Percentiles rank a stretch among this genome's conserved stretches.
Evolutionary conservation across 1,140 invertebrate species (phyloP).

Genomic region (Cydia pomonella): DNA sequence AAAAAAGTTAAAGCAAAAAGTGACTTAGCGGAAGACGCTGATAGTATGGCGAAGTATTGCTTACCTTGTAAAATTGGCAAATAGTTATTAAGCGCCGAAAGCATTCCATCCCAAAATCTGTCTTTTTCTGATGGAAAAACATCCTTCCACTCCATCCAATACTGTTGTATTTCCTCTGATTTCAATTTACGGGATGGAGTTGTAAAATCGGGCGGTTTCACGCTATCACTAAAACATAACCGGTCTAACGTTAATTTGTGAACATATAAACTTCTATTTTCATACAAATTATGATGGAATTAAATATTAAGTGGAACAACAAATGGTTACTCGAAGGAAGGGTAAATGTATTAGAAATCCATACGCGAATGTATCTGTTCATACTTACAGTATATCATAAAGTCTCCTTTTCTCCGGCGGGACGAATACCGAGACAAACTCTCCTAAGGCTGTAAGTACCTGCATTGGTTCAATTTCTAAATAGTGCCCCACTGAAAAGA

Average conservation of each 20-base stretch:
- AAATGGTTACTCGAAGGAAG: background rate
- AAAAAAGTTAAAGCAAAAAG: no score
- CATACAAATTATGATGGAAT: no score
- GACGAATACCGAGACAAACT: conserved; percentile 79
- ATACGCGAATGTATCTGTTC: background rate
- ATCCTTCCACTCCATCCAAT: conserved; percentile 68
- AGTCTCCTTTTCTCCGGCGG: conserved; percentile 65
- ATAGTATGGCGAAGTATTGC: background rate
- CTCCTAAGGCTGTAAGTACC: conserved; percentile 80
- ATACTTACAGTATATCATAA: conserved; percentile 63
- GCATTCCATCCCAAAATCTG: conserved; percentile 68
- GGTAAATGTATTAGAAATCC: no score
- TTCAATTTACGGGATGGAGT: conserved; percentile 64
- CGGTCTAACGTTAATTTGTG: no score
- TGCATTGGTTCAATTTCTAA: conserved; percentile 81
- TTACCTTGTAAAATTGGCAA: conserved; percentile 67
- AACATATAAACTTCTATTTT: no score
- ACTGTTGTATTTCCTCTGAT: conserved; percentile 60
- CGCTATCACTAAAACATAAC: conserved; percentile 53
- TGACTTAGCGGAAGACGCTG: no score
- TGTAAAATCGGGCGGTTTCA: conserved; percentile 64
- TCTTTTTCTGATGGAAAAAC: conserved; percentile 65
- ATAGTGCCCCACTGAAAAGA: conserved; percentile 72
- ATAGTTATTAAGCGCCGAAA: conserved; percentile 66
- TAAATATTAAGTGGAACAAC: conserved; percentile 11